Base-by-base conservation (phyloP, 2,797 vertebrate species). In the Enteromius thamalakanensis region DNA sequence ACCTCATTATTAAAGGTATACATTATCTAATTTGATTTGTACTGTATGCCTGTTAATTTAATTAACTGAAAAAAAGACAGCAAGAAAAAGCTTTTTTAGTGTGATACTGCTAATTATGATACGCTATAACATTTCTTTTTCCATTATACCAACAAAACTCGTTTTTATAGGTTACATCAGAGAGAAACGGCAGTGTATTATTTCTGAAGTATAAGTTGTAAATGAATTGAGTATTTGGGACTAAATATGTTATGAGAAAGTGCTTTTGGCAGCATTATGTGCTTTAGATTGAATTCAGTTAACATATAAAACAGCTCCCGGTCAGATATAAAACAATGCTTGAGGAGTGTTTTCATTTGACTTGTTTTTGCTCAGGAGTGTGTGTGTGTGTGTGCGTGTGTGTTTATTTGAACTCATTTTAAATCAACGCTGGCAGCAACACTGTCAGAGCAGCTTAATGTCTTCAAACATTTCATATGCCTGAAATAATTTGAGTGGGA, bases 341-440 rank as follows among this genome's bases (percentile, higher is more conserved):
- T 32, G 32, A 53, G 70, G 67, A 32, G 12, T 47, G 71, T 51
- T 40, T 51, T 23, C 23, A 78, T 37, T 29, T 62, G 55, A 19
- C 60, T 60, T 82, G 64, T 70, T 67, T 83, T 69, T 80, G 42
- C 64, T 21, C 62, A 55, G 8, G 76, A 2, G 47, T 69, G 75
- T 67, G 74, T 85, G 78, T 3, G 17, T 76, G 84, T 69, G 75
- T 67, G 74, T 85, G 74, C 65, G 77, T 3, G 17, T 76, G 84
- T 86, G 64, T 88, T 83, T 86, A 68, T 90, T 92, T 92, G 91
- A 90, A 91, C 91, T 91, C 86, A 85, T 90, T 91, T 89, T 88
- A 92, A 91, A 92, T 92, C 90, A 92, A 91, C 87, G 91, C 92
- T 90, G 89, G 92, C 91, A 94, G 93, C 91, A 62, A 87, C 86